Percentiles rank a stretch among this genome's conserved stretches.
Conservation (phyloP, 2,888 invertebrate genomes). For the Pemphredon lugubris region DNA sequence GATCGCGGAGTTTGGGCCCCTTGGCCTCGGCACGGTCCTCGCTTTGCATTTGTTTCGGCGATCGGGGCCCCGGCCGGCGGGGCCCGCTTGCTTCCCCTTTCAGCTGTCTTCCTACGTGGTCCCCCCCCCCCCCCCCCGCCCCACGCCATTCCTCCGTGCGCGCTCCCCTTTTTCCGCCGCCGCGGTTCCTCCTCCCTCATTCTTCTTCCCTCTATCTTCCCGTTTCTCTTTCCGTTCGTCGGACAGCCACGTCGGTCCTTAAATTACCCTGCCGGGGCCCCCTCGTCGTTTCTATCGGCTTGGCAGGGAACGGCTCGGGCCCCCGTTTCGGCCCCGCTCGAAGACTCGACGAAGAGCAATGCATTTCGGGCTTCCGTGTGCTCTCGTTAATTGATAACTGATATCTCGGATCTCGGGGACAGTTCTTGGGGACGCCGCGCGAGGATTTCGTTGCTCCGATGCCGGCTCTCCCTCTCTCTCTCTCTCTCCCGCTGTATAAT, state of each 20-base stretch:
- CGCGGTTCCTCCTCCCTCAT: constrained; percentile 24
- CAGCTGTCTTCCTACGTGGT: constrained; percentile 70
- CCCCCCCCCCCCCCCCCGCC: constrained; percentile 63
- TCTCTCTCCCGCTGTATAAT: too few species aligned
- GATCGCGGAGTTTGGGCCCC: constrained; percentile 55
- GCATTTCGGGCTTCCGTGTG: constrained; percentile 70
- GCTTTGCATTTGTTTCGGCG: constrained; percentile 79
- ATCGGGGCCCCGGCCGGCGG: constrained; percentile 53
- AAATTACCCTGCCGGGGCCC: constrained; percentile 73
- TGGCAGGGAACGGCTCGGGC: constrained; percentile 57
- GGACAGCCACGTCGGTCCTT: constrained; percentile 75
- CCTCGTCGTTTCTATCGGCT: constrained; percentile 45
- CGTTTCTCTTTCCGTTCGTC: constrained; percentile 45
- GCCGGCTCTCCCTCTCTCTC: too few species aligned
- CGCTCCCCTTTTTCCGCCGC: constrained; percentile 56
- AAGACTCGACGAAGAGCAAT: constrained; percentile 66
- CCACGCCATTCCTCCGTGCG: constrained; percentile 56
- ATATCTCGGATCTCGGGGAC: constrained; percentile 74
- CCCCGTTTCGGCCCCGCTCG: too few species aligned
- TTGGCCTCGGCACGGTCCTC: constrained; percentile 50
- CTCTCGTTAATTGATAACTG: constrained; percentile 78
- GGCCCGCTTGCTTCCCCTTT: constrained; percentile 71
- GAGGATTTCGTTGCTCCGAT: too few species aligned
- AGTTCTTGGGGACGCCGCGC: constrained; percentile 48
- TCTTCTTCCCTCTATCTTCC: constrained; percentile 60